phyloP scores from a whole-genome alignment of 2,797 vertebrate species.

The Podargus strigoides region DNA sequence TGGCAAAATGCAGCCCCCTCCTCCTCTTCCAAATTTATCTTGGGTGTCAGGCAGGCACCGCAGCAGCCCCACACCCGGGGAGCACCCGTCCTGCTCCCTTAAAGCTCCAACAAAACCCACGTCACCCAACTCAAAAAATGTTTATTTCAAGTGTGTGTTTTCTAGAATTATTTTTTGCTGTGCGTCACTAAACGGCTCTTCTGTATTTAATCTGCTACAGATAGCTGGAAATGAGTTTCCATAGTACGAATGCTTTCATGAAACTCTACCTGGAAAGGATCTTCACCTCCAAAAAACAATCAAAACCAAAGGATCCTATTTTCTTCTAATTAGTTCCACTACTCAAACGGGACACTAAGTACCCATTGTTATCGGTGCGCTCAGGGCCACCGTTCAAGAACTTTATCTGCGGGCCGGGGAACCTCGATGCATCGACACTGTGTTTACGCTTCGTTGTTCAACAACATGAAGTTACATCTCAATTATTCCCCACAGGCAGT shows the following conservation, averaged over 20 bases:
- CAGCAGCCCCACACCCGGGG: too few species aligned
- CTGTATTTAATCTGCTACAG: background rate
- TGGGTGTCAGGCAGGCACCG: too few species aligned
- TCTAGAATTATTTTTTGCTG: background rate
- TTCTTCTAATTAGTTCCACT: background rate
- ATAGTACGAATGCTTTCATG: accelerated
- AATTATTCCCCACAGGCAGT: slow-evolving; percentile 8
- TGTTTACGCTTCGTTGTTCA: background rate
- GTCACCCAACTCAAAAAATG: accelerated
- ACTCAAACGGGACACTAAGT: background rate
- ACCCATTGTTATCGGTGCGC: accelerated
- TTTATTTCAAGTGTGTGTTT: background rate
- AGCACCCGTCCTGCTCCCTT: background rate
- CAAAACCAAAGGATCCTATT: background rate
- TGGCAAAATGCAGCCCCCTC: too few species aligned
- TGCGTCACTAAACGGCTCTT: background rate
- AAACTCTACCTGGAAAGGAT: background rate
- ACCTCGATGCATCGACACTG: background rate
- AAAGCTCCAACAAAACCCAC: background rate
- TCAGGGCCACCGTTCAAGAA: background rate
- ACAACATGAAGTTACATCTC: background rate
- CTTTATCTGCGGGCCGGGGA: background rate
- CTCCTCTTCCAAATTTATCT: background rate
- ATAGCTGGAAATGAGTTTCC: background rate
- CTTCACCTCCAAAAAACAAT: background rate